Evolutionary conservation across 2,888 invertebrate species (phyloP), one percentile per base, ranked within the genome.

Genomic region (Drosophila mulleri): DNA sequence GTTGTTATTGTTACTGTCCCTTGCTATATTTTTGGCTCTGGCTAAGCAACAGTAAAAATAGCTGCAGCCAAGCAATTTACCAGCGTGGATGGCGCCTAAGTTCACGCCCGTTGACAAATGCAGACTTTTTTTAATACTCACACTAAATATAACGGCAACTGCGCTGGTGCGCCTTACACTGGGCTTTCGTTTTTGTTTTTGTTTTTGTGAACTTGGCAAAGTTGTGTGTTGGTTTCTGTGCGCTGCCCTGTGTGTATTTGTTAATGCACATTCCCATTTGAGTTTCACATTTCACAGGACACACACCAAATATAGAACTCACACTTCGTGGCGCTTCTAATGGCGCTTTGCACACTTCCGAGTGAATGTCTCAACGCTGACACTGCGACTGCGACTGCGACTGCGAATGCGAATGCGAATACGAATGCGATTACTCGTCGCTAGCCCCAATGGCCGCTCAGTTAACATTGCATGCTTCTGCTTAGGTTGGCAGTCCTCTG

Each of bases 401-500:
- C 53, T 52, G 57, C 66, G 26, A 67, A n/a, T 78, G 82, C 72
- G 82, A 89, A 57, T 61, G 57, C 66, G 26, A 67, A 69, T 85
- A 76, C 45, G 68, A 78, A 57, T 52, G 57, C 66, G 26, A 67
- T 47, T 67, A 86, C 89, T 86, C 82, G 87, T 61, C 52, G 42
- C 35, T 57, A 53, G 45, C 47, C 35, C 52, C 39, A 64, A 37
- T 61, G 60, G 42, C 80, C 62, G 76, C 45, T 69, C 53, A 45
- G 59, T 71, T 64, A 59, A 57, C 75, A 48, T 54, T 16, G 37
- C 41, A 52, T 52, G 20, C 16, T 57, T 42, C 54, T 39, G 69
- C 56, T 41, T 48, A 67, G 66, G 87, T 82, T 70, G 83, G 70
- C 89, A 83, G 83, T n/a, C 56, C 74, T 20, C 81, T 83, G 89